Percentiles rank a stretch among this genome's conserved stretches.
Conservation (phyloP, 1,140 invertebrate species). For the Magallana ariakensis region DNA sequence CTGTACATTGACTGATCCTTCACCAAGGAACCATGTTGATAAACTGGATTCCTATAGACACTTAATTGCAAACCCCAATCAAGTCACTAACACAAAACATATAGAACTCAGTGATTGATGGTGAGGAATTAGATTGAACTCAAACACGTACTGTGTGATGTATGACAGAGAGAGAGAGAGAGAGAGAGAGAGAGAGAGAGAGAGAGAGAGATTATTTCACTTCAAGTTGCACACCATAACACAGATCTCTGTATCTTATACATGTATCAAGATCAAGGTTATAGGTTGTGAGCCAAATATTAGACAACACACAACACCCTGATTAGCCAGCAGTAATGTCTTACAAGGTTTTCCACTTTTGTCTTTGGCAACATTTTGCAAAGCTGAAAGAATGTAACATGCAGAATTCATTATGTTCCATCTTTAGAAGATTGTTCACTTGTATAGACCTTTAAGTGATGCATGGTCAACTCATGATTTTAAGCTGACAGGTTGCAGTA, state of each 20-base stretch:
- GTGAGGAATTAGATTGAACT: not conserved
- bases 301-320: not conserved
- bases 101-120: not conserved
- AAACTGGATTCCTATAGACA: no score
- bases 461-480: no score
- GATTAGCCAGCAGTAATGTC: constrained; percentile 14
- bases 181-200: not conserved
- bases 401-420: not conserved
- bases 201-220: not conserved
- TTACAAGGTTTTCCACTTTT: constrained; percentile 16
- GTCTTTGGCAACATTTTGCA: not conserved
- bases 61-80: no score
- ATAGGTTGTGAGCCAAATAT: not conserved
- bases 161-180: not conserved
- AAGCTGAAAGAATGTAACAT: constrained; percentile 15
- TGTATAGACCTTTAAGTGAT: no score
- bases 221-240: not conserved
- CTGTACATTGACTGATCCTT: no score
- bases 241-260: not conserved
- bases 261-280: not conserved
- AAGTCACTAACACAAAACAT: no score
- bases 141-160: not conserved
- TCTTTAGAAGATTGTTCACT: no score
- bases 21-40: no score
- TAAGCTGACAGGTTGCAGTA: no score